Percentiles rank a stretch among this genome's conserved stretches.
These are phyloP conservation scores for Pogonocherus hispidulus DNA, from an alignment of 2,888 invertebrate species.

Conservation along the genomic window DNA sequence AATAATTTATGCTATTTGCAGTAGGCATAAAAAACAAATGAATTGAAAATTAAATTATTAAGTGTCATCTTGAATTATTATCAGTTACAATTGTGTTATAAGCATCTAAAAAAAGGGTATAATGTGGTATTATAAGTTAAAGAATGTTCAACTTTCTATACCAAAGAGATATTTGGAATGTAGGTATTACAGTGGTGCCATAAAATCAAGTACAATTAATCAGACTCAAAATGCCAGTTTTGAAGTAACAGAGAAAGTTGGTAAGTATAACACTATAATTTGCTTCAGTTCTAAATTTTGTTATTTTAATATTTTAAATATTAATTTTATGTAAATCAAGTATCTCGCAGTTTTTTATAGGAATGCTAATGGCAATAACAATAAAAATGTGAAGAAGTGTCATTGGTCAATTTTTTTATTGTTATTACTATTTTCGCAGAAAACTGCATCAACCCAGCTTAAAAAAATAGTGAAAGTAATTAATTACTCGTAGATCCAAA, in stretches of 20 bases:
- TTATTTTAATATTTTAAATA: too few relatives aligned
- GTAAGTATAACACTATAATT: not conserved
- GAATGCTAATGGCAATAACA: too few relatives aligned
- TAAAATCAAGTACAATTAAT: constrained; percentile 9
- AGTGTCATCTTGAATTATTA: constrained; percentile 25
- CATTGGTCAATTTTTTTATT: too few relatives aligned
- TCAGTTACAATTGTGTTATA: not conserved
- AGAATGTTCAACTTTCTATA: constrained; percentile 1
- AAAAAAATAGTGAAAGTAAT: not conserved
- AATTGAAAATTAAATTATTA: constrained; percentile 9
- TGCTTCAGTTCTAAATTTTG: too few relatives aligned
- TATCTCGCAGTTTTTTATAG: too few relatives aligned
- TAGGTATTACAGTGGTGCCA: constrained; percentile 18
- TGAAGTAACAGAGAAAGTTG: not conserved
- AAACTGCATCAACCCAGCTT: too few relatives aligned
- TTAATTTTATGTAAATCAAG: too few relatives aligned
- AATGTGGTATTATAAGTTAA: constrained; percentile 24
- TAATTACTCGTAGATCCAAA: not conserved
- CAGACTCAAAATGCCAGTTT: constrained; percentile 2
- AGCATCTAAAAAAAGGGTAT: not conserved
- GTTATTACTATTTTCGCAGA: too few relatives aligned
- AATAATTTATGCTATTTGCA: constrained; percentile 2
- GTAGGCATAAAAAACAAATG: constrained; percentile 12
- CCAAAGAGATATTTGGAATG: constrained; percentile 9
- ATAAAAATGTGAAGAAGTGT: too few relatives aligned